Evolutionary conservation across 2,797 vertebrate genomes (phyloP).

Genomic region (Pogoniulus pusillus): DNA sequence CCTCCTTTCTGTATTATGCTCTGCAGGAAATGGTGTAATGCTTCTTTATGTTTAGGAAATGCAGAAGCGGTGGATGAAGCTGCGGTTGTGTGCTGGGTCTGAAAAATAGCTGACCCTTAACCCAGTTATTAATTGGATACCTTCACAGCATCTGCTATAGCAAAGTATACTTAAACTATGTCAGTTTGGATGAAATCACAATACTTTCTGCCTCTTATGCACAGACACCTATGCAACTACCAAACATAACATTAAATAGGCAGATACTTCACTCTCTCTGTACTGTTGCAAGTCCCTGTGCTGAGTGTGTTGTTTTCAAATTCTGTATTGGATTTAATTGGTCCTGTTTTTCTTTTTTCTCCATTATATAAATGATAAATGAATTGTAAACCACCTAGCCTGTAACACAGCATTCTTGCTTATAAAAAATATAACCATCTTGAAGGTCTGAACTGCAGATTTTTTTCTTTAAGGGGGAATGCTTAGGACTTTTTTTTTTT

Average conservation of each 20-base stretch:
- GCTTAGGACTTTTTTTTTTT: not conserved
- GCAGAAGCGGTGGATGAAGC: not conserved
- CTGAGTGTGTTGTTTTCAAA: not conserved
- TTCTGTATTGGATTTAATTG: not conserved
- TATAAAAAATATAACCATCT: not conserved
- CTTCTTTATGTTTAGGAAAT: not conserved
- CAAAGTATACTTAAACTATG: not conserved
- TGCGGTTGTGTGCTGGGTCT: not conserved
- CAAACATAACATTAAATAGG: not conserved
- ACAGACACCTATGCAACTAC: not conserved
- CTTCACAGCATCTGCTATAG: not conserved
- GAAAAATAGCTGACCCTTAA: not conserved
- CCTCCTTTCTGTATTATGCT: not conserved
- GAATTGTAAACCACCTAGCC: not conserved
- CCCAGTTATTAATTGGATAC: not conserved
- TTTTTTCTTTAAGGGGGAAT: not conserved
- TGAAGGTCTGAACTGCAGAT: not conserved
- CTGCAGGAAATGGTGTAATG: not conserved
- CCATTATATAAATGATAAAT: not conserved
- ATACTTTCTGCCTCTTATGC: not conserved
- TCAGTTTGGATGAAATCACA: not conserved
- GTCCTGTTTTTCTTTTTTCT: not conserved
- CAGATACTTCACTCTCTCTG: not conserved
- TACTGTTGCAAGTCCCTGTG: not conserved
- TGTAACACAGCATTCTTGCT: not conserved